Conservation (phyloP, 2,888 invertebrate genomes). For the Copidosoma aretas region DNA sequence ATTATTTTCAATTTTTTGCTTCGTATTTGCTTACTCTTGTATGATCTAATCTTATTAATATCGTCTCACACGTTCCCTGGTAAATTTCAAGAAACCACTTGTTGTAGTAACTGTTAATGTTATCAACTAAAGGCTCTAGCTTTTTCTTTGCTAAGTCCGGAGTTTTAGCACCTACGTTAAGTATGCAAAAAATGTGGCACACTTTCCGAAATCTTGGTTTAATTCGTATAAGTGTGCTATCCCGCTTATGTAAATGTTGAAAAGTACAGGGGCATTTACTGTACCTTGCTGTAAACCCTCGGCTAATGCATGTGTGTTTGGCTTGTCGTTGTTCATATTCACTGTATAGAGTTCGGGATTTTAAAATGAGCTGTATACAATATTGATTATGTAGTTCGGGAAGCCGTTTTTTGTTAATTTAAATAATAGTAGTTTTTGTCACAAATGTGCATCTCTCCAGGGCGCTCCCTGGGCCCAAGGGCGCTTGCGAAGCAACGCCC, state of each 20-base stretch:
- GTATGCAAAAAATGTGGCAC: constrained; percentile 24
- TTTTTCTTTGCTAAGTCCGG: neutral
- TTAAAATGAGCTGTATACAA: too few species aligned
- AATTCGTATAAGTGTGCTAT: constrained; percentile 23
- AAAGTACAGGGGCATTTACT: constrained; percentile 26
- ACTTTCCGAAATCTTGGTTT: constrained; percentile 1
- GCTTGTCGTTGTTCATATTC: constrained; percentile 33
- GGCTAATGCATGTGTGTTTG: constrained; percentile 4
- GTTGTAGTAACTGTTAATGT: constrained; percentile 28
- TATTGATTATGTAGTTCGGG: too few species aligned
- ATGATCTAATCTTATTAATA: neutral
- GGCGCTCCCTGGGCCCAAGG: too few species aligned
- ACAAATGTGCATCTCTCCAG: too few species aligned
- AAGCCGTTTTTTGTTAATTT: too few species aligned
- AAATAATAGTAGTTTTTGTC: too few species aligned
- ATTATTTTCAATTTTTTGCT: neutral
- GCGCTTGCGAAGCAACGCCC: too few species aligned
- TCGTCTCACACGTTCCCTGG: constrained; percentile 36
- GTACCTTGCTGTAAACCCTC: constrained; percentile 33
- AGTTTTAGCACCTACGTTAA: neutral
- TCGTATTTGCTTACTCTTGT: neutral
- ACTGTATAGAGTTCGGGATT: constrained; percentile 16
- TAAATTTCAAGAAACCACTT: constrained; percentile 39
- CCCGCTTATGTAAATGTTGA: constrained; percentile 40
- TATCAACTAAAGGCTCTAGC: constrained; percentile 17